A percentile compares a stretch with the other conserved stretches of the same genome.
Conservation (phyloP, 2,797 vertebrate species). For the Tympanoctomys barrerae region DNA sequence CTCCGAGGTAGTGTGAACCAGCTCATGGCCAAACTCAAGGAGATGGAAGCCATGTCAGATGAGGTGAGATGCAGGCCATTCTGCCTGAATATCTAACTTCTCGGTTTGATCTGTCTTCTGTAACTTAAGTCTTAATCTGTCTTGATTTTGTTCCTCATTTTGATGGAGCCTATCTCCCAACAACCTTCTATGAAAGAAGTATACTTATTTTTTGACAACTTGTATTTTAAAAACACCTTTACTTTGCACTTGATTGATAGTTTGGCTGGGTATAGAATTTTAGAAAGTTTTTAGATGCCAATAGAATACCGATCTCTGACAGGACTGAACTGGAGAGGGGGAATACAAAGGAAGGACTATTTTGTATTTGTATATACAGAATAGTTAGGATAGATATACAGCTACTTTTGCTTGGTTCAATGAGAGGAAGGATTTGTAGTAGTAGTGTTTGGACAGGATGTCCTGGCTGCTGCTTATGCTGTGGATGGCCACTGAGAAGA, state of each 20-base stretch:
- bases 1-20: conserved; percentile 75
- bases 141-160: neutral
- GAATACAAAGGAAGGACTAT: too few relatives aligned
- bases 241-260: neutral
- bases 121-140: neutral
- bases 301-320: too few relatives aligned
- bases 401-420: too few relatives aligned
- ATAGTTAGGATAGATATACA: too few relatives aligned
- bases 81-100: neutral
- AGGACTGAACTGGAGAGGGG: too few relatives aligned
- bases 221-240: conserved; percentile 52
- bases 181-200: conserved; percentile 35
- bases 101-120: neutral
- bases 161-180: neutral
- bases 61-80: conserved; percentile 72
- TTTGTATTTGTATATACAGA: too few relatives aligned
- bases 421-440: too few relatives aligned
- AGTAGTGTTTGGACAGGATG: too few relatives aligned
- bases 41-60: conserved; percentile 81
- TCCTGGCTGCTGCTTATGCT: too few relatives aligned
- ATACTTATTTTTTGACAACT: neutral
- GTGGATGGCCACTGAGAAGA: too few relatives aligned
- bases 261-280: conserved; percentile 53
- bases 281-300: neutral
- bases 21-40: conserved; percentile 76